Conservation (phyloP, 2,113 vertebrate species). For the Lanius ludovicianus region DNA sequence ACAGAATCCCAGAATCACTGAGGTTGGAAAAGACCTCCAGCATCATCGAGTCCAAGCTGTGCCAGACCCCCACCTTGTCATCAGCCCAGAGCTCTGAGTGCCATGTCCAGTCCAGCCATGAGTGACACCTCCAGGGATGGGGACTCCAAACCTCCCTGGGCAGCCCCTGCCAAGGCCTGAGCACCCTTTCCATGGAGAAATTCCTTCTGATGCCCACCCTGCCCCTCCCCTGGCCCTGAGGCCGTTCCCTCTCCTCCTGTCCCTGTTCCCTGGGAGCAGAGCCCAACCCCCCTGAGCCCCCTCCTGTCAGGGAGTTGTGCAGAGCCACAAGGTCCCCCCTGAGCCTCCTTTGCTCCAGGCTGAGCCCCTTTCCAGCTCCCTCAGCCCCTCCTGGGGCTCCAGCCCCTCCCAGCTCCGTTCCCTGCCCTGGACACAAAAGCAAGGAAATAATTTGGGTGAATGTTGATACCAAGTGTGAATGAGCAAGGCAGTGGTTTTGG, state of each 20-base stretch:
- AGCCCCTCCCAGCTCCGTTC: neutral
- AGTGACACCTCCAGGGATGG: neutral
- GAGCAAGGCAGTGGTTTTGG: neutral
- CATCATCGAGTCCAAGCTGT: fast-evolving
- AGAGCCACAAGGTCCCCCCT: neutral
- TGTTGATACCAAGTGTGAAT: neutral
- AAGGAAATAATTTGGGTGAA: neutral
- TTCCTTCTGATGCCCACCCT: fast-evolving
- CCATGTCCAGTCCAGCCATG: fast-evolving
- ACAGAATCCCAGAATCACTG: neutral
- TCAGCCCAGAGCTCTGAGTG: neutral
- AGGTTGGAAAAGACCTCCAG: neutral
- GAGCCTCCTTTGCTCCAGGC: neutral
- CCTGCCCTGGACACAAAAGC: neutral
- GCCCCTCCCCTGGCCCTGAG: neutral
- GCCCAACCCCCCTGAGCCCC: neutral
- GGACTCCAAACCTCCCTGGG: neutral
- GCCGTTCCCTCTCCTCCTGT: neutral
- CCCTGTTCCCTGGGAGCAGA: neutral
- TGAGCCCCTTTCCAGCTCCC: neutral
- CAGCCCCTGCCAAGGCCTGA: neutral
- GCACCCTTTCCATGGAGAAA: neutral
- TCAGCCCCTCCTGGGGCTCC: neutral
- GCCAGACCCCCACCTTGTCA: neutral
- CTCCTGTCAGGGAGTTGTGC: neutral